Base-by-base conservation (phyloP, 2,113 vertebrate species). In the Odocoileus hemionus region DNA sequence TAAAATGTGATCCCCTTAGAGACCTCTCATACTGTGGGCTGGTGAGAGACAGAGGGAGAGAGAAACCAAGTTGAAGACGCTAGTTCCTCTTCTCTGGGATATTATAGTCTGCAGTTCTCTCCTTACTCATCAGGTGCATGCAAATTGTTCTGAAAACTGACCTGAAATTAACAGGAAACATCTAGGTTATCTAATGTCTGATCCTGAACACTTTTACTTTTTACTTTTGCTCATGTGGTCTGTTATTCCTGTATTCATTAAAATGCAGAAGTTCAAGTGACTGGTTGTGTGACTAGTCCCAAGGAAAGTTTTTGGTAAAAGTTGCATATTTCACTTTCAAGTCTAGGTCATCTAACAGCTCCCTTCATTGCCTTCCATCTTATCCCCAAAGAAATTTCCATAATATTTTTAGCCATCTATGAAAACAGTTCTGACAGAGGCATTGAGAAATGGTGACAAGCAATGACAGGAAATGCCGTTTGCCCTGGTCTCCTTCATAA, bases 391-490 rank as follows among this genome's bases (percentile, higher is more conserved):
- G 61, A 96, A 94, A 93, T 93, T 61, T 95, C 83, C 19, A 7
- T 91, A 86, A 83, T 67, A 91, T 79, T 96, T 98, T 96, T 92
- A 97, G 61, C 64, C 57, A 47, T 95, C 55, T 8, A 93, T 95
- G 89, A 97, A 96, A 67, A 74, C 86, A 11, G 1, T 95, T 97
- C 74, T 60, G 52, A 95, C 39, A 86, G 82, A 83, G 94, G 91
- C 1, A 0, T 86, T 87, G 50, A 1, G 17, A 92, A 97, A 64
- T 2, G 28, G 78, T 97, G 96, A 92, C 0, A 39, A 92, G 96
- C 43, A 87, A 88, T 96, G 98, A 96, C 97, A 98, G 98, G 98
- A 99, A 99, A 87, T 76, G 47, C 94, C 88, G 93, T 91, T 96
- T 98, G 91, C 39, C 11, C 95, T 94, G 96, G 95, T 96, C 95